phyloP scores from a whole-genome alignment of 2,113 vertebrate species.

The Danionella cerebrum region DNA sequence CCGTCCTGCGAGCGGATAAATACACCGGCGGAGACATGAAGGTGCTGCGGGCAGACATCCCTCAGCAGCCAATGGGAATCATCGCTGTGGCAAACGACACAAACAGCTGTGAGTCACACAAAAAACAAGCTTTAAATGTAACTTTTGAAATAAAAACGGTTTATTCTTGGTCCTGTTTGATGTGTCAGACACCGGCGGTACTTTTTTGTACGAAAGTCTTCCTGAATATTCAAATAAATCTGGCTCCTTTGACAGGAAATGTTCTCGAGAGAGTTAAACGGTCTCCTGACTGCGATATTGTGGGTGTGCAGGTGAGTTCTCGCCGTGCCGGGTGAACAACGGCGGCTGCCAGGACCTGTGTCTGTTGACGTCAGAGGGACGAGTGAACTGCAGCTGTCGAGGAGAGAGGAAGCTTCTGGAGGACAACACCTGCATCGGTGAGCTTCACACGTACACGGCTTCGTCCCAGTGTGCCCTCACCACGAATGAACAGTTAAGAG shows the following conservation, averaged over 20 bases:
- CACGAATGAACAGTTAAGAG: too few species aligned
- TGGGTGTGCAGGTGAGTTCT: conserved; percentile 76
- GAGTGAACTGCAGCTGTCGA: conserved; percentile 90
- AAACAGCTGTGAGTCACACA: conserved; percentile 84
- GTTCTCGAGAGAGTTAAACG: too few species aligned
- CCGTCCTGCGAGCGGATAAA: conserved; percentile 91
- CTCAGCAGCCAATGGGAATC: conserved; percentile 98
- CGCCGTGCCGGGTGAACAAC: conserved; percentile 82
- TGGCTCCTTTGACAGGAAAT: too few species aligned
- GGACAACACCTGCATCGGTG: conserved; percentile 87
- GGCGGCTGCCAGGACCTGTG: conserved; percentile 93
- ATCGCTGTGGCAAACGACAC: conserved; percentile 95
- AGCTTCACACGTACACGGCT: too few species aligned
- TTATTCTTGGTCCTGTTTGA: too few species aligned
- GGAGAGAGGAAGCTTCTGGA: conserved; percentile 84
- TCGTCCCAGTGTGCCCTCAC: too few species aligned
- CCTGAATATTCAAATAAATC: too few species aligned
- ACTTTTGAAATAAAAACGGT: too few species aligned
- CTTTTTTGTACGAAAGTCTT: too few species aligned
- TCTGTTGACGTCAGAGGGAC: conserved; percentile 81
- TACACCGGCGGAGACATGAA: conserved; percentile 90
- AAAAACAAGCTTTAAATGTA: too few species aligned
- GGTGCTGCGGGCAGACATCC: conserved; percentile 89
- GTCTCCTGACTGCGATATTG: neutral
- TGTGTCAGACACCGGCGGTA: too few species aligned